A percentile compares a stretch with the other conserved stretches of the same genome.
Conservation (phyloP, 1,140 invertebrate genomes). For the Ptiloglossa arizonensis region DNA sequence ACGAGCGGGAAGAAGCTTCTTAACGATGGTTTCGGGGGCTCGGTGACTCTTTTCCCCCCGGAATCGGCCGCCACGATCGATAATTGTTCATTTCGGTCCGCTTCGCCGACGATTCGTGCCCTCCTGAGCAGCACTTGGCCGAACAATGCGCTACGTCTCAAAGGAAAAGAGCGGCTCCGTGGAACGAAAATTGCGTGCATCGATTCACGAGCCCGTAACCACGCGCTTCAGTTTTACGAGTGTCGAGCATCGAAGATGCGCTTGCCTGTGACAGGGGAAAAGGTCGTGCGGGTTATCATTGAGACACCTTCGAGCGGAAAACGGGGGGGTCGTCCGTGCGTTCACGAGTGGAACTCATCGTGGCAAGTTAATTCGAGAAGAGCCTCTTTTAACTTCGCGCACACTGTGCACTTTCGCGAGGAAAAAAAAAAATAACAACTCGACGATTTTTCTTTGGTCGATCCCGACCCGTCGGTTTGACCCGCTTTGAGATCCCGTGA, state of each 20-base stretch:
- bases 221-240: constrained; percentile 50
- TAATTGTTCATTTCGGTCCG: constrained; percentile 49
- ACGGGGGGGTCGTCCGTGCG: constrained; percentile 23
- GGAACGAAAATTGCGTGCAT: constrained; percentile 40
- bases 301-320: constrained; percentile 41
- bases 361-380: constrained; percentile 57
- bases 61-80: neutral
- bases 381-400: constrained; percentile 11
- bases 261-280: constrained; percentile 24
- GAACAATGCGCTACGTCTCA: constrained; percentile 51
- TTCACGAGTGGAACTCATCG: constrained; percentile 14
- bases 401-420: neutral
- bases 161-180: constrained; percentile 34
- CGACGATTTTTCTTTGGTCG: neutral
- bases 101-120: constrained; percentile 42
- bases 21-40: neutral
- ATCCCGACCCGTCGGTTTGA: neutral
- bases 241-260: constrained; percentile 28
- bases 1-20: neutral
- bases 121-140: constrained; percentile 36
- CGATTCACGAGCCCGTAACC: constrained; percentile 41
- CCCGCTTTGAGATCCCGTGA: neutral
- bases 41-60: constrained; percentile 12
- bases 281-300: constrained; percentile 47
- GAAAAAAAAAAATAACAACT: constrained; percentile 10